These are phyloP conservation scores for Amblyjoppa fuscipennis DNA, from an alignment of 2,888 invertebrate genomes.

Conservation along the genomic window DNA sequence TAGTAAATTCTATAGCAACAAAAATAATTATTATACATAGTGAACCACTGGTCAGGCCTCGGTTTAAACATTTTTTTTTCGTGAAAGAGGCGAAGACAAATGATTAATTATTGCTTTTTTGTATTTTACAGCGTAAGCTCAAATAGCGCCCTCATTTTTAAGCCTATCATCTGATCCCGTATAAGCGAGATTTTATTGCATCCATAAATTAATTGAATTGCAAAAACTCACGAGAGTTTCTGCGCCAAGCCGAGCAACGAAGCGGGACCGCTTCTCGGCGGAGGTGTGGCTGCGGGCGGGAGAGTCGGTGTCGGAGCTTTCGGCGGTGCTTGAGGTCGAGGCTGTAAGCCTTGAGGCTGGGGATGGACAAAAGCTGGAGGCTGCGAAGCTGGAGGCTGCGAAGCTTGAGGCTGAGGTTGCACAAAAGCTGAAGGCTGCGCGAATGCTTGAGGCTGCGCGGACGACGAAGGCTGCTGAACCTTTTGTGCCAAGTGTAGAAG, in stretches of 20 bases:
- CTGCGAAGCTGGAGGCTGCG: background rate
- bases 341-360: background rate
- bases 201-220: background rate
- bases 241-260: slow-evolving; percentile 36
- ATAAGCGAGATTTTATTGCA: background rate
- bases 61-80: background rate
- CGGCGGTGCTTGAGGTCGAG: background rate
- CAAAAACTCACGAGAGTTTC: slow-evolving; percentile 43
- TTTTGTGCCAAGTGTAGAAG: slow-evolving; percentile 6
- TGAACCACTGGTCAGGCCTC: background rate
- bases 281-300: slow-evolving; percentile 1
- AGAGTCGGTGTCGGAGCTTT: background rate
- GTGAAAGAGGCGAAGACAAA: background rate
- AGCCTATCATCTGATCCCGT: no score
- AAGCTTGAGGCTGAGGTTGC: background rate
- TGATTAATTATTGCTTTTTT: background rate
- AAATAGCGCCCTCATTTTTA: no score
- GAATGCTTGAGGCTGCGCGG: background rate
- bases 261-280: slow-evolving; percentile 51
- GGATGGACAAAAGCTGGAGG: background rate
- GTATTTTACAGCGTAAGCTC: background rate
- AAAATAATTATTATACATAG: background rate
- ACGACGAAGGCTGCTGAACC: background rate
- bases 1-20: background rate
- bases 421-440: background rate